A percentile compares a stretch with the other conserved stretches of the same genome.
phyloP scores from a whole-genome alignment of 2,797 vertebrate genomes.

The Tadarida brasiliensis region DNA sequence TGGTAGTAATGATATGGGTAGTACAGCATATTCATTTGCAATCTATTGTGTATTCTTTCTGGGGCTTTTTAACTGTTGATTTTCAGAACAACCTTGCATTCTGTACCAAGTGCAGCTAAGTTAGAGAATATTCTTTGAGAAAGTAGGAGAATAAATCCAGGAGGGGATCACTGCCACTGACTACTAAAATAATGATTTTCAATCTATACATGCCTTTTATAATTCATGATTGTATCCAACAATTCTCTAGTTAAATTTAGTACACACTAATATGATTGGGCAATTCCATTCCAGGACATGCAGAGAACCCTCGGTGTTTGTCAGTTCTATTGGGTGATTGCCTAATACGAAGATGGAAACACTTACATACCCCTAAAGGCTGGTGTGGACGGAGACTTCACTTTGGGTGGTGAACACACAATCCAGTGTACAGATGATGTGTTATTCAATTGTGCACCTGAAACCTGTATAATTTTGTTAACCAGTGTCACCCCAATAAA shows the following conservation, averaged over 20 bases:
- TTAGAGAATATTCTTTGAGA: neutral
- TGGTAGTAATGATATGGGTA: neutral
- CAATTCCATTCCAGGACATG: neutral
- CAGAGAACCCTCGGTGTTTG: neutral
- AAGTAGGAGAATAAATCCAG: neutral
- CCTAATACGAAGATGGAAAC: neutral
- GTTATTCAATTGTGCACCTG: too few species aligned
- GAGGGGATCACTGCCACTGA: neutral
- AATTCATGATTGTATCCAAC: constrained; percentile 41
- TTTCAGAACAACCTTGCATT: neutral
- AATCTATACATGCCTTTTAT: neutral
- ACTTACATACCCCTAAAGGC: neutral
- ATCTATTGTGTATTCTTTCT: neutral
- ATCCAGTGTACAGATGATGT: too few species aligned
- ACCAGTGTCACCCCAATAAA: too few species aligned
- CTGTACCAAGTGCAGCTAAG: neutral
- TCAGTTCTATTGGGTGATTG: neutral
- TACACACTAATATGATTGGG: neutral
- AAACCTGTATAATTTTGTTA: too few species aligned
- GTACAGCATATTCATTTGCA: neutral
- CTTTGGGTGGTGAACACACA: too few species aligned
- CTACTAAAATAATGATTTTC: constrained; percentile 39
- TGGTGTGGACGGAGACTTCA: neutral
- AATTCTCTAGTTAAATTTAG: constrained; percentile 28
- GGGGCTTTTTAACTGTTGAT: neutral